A percentile compares a stretch with the other conserved stretches of the same genome.
Evolutionary conservation across 2,888 invertebrate species (phyloP).

Genomic region (Noctua comes): DNA sequence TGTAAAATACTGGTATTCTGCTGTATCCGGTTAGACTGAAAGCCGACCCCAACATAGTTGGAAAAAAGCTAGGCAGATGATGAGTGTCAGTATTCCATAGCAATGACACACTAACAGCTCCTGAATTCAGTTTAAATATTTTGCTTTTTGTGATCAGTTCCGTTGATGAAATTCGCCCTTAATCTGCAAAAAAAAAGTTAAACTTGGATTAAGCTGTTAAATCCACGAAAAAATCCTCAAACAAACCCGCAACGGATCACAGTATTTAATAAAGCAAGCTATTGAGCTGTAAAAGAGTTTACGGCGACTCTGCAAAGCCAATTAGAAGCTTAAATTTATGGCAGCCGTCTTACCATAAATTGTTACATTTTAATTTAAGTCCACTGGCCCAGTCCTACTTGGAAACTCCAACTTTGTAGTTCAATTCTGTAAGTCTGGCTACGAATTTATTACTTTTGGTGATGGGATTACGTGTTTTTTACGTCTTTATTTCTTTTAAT

Average conservation of each 20-base stretch:
- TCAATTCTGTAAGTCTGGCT: conserved; percentile 58
- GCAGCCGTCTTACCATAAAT: conserved; percentile 83
- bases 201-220: background rate
- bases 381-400: conserved; percentile 74
- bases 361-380: conserved; percentile 89
- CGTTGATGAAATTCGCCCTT: background rate
- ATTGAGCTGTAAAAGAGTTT: conserved; percentile 87
- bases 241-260: conserved; percentile 55
- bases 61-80: background rate
- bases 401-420: conserved; percentile 64
- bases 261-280: conserved; percentile 82
- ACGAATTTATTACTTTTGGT: conserved; percentile 60
- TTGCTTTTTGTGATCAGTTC: background rate
- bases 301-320: conserved; percentile 84
- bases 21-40: background rate
- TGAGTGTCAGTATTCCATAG: background rate
- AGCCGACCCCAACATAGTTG: too few species aligned
- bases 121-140: background rate
- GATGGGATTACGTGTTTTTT: conserved; percentile 32
- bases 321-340: conserved; percentile 88
- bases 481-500: conserved; percentile 3
- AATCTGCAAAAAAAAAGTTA: background rate
- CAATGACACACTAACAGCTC: background rate
- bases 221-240: conserved; percentile 14
- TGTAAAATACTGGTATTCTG: background rate